These are phyloP conservation scores for Nettapus auritus DNA, from an alignment of 2,113 vertebrate genomes.

Conservation along the genomic window DNA sequence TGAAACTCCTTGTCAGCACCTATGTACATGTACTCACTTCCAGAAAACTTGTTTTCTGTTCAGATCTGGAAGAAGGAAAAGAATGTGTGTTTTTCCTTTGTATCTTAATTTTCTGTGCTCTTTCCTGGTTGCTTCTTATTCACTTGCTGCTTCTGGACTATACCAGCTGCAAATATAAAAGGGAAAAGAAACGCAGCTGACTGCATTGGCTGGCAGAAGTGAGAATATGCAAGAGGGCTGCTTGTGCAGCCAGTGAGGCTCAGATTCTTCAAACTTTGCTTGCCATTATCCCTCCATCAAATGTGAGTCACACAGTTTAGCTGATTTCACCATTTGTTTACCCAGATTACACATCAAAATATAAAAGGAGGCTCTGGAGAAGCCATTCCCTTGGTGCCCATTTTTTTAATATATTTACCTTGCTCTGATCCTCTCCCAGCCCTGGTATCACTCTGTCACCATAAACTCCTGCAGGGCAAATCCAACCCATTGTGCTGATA, in stretches of 20 bases:
- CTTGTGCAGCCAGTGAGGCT: neutral
- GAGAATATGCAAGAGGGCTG: neutral
- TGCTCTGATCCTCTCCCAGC: neutral
- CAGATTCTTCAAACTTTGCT: neutral
- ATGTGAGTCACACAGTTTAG: neutral
- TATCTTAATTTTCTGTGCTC: neutral
- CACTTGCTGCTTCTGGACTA: neutral
- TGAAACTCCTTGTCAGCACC: neutral
- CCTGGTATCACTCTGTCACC: neutral
- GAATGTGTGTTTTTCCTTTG: neutral
- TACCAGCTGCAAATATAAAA: neutral
- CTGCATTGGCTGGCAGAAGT: neutral
- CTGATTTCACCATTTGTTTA: neutral
- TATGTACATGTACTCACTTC: neutral
- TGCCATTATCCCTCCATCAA: neutral
- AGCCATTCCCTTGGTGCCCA: neutral
- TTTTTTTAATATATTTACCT: neutral
- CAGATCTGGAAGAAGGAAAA: neutral
- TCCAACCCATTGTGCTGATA: neutral
- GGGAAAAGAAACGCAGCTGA: neutral
- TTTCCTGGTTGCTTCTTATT: neutral
- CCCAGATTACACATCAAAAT: neutral
- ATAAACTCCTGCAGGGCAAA: neutral
- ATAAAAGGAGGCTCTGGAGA: neutral
- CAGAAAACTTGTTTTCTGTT: neutral